phyloP scores from a whole-genome alignment of 92 coral and sea anemone species.

The Zoanthus solanderi region DNA sequence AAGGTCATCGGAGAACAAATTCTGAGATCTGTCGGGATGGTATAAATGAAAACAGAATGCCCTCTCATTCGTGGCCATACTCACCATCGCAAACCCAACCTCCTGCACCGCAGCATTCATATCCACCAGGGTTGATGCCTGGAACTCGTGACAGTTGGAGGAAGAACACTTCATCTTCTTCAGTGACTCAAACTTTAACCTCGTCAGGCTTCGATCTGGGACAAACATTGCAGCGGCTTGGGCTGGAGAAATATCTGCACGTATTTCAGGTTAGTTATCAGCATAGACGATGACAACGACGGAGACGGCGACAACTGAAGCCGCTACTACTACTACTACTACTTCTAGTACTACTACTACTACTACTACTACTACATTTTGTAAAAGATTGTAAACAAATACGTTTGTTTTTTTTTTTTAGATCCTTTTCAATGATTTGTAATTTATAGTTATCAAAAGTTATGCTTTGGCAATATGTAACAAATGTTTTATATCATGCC shows the following conservation, averaged over 20 bases:
- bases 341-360: too few species aligned
- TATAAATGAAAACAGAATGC: conserved; percentile 63
- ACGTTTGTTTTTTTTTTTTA: too few species aligned
- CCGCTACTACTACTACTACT: too few species aligned
- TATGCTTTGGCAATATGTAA: too few species aligned
- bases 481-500: too few species aligned
- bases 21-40: conserved; percentile 74
- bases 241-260: conserved; percentile 85
- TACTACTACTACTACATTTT: too few species aligned
- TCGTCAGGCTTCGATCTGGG: conserved; percentile 69
- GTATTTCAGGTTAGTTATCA: conserved; percentile 78
- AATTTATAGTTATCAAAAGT: too few species aligned
- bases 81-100: conserved; percentile 63
- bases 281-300: too few species aligned
- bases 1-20: conserved; percentile 79
- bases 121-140: conserved; percentile 66
- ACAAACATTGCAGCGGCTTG: conserved; percentile 75
- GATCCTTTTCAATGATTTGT: too few species aligned
- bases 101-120: conserved; percentile 69
- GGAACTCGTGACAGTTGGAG: conserved; percentile 84
- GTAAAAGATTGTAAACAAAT: too few species aligned
- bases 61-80: conserved; percentile 79
- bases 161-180: conserved; percentile 48
- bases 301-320: too few species aligned
- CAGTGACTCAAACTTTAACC: conserved; percentile 28